Evolutionary conservation across 2,888 invertebrate species (phyloP).

Genomic region (Drosophila vallismaia): DNA sequence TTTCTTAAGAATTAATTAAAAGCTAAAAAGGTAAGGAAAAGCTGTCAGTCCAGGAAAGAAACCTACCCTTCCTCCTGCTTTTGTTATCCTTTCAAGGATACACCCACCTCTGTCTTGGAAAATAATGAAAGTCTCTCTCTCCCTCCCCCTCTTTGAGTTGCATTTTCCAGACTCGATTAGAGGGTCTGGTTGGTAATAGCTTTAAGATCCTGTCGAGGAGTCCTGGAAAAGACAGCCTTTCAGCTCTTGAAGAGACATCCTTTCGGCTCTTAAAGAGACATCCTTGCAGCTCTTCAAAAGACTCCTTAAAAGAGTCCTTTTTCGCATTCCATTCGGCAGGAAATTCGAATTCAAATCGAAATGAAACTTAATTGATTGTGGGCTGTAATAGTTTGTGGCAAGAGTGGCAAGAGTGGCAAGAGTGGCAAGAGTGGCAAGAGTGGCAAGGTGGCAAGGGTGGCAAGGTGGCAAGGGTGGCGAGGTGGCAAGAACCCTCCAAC

Average conservation of each 20-base stretch:
- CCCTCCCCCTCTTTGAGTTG: too few species aligned
- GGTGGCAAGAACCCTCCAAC: background rate
- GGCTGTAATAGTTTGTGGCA: background rate
- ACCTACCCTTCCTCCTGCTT: background rate
- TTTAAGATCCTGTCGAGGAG: too few species aligned
- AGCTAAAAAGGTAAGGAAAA: slow-evolving; percentile 31
- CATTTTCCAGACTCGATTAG: too few species aligned
- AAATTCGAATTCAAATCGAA: slow-evolving; percentile 24
- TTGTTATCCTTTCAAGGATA: background rate
- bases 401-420: too few species aligned
- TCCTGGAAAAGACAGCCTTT: too few species aligned
- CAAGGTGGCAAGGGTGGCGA: too few species aligned
- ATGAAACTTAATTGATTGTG: slow-evolving; percentile 46
- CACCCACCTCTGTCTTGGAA: background rate
- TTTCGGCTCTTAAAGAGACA: too few species aligned
- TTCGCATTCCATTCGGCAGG: slow-evolving; percentile 28
- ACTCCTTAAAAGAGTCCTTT: slow-evolving; percentile 10
- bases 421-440: too few species aligned
- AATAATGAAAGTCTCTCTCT: background rate
- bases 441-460: too few species aligned
- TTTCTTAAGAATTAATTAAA: slow-evolving; percentile 66
- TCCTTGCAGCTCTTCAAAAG: too few species aligned
- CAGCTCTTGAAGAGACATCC: too few species aligned
- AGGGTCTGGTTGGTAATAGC: too few species aligned
- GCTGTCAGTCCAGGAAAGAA: background rate